Base-by-base conservation (phyloP, 1,140 invertebrate genomes). In the Drepana arcuata region DNA sequence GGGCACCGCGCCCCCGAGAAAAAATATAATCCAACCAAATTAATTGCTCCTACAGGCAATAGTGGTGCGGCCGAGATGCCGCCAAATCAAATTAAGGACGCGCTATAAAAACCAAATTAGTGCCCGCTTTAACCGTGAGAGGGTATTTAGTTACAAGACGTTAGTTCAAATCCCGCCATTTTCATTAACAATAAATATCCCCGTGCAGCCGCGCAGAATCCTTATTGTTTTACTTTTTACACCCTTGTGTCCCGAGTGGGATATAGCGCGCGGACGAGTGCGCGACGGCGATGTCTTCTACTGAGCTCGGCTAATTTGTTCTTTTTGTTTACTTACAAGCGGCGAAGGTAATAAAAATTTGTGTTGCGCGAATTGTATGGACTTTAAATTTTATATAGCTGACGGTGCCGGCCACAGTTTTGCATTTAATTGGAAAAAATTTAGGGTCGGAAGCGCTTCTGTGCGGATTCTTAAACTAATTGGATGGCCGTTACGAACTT, bases 21-120 rank as follows among this genome's bases (percentile, higher is more conserved):
- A 83, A 84, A 82, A 84, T 84, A 83, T 84, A 84, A 84, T 84
- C 83, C 79, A 57, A 61, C 48, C 66, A 77, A 83, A 84, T 84
- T 83, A 84, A 84, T 84, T 78, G 79, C 70, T 68, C 50, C 67
- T 73, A 80, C 74, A 72, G 54, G 69, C 73, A 70, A 73, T 78
- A 78, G 75, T 77, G 71, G 62, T 64, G 65, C 56, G 62, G 64
- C 71, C 64, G 77, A 71, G 74, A 80, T 75, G 73, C 75, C 72
- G 79, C 79, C 81, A 80, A 84, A 84, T 84, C 83, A 83, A 84
- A 84, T 84, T 84, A 84, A 82, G 73, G 67, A 71, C 66, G 69
- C 79, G 83, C 81, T 81, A 81, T 84, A 84, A 84, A 84, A 84
- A 84, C 77, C 79, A 84, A 84, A 84, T 84, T 84, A 84, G 81